These are phyloP conservation scores for Pholis gunnellus DNA, from an alignment of 2,113 vertebrate species.

Conservation along the genomic window DNA sequence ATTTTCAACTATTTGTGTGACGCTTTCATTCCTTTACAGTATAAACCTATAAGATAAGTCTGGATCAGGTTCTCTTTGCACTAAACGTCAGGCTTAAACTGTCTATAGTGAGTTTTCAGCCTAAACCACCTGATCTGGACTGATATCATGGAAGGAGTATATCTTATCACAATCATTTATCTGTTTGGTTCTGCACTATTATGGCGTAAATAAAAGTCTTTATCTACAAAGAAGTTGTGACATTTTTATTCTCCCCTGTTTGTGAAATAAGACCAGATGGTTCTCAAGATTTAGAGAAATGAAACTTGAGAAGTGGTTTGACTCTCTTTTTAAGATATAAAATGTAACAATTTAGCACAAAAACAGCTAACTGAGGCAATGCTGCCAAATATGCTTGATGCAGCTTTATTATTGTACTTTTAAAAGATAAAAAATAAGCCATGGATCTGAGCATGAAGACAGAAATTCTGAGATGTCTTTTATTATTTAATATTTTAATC, in stretches of 20 bases:
- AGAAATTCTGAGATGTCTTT: neutral
- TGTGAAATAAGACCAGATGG: neutral
- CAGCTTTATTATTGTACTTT: neutral
- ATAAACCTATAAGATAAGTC: neutral
- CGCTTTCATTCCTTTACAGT: neutral
- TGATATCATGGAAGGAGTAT: neutral
- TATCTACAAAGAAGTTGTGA: neutral
- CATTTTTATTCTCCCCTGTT: neutral
- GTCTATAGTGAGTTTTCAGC: neutral
- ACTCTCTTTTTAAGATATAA: neutral
- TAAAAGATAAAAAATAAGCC: neutral
- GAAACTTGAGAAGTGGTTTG: neutral
- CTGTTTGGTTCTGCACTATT: neutral
- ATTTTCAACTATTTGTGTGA: constrained; percentile 5
- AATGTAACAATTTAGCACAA: neutral
- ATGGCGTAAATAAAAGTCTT: constrained; percentile 9
- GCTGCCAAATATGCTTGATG: no score
- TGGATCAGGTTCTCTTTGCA: constrained; percentile 29
- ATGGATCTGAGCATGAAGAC: neutral
- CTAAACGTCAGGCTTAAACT: constrained; percentile 20
- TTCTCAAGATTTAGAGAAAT: neutral
- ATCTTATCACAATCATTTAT: neutral
- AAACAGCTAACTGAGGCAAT: neutral
- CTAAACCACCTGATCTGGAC: constrained; percentile 4
- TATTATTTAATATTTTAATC: neutral